Percentiles rank a stretch among this genome's conserved stretches.
phyloP scores from a whole-genome alignment of 2,888 invertebrate species.

The Rhamnusium bicolor region DNA sequence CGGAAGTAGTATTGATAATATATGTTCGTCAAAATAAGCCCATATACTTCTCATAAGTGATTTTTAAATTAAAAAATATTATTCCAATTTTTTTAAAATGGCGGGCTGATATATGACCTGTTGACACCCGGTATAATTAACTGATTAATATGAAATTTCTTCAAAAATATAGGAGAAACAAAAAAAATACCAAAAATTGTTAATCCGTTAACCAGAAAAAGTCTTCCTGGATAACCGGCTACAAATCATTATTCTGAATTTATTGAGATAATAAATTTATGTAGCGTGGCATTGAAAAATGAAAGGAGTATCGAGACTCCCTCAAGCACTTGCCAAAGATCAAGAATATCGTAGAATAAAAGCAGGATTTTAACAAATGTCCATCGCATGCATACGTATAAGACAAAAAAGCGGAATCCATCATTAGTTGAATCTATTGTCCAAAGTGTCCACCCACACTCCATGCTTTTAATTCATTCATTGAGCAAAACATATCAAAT shows the following conservation, averaged over 20 bases:
- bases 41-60: no score
- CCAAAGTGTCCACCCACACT: slow-evolving; percentile 53
- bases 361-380: slow-evolving; percentile 62
- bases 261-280: background rate
- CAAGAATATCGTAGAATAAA: slow-evolving; percentile 51
- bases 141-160: no score
- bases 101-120: no score
- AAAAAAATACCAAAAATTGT: no score
- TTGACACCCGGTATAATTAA: no score
- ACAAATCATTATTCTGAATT: background rate
- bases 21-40: no score
- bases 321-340: slow-evolving; percentile 48
- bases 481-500: slow-evolving; percentile 53
- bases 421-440: slow-evolving; percentile 62
- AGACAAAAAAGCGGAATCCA: slow-evolving; percentile 64
- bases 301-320: slow-evolving; percentile 6
- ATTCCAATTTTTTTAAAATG: no score
- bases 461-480: slow-evolving; percentile 48
- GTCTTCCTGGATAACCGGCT: no score
- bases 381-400: slow-evolving; percentile 51
- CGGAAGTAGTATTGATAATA: no score
- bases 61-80: no score
- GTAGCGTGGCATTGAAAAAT: slow-evolving; percentile 16
- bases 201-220: no score
- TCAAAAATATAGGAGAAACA: no score